These are phyloP conservation scores for Calliscelio sp. DNA, from an alignment of 2,888 invertebrate species.

Conservation along the genomic window DNA sequence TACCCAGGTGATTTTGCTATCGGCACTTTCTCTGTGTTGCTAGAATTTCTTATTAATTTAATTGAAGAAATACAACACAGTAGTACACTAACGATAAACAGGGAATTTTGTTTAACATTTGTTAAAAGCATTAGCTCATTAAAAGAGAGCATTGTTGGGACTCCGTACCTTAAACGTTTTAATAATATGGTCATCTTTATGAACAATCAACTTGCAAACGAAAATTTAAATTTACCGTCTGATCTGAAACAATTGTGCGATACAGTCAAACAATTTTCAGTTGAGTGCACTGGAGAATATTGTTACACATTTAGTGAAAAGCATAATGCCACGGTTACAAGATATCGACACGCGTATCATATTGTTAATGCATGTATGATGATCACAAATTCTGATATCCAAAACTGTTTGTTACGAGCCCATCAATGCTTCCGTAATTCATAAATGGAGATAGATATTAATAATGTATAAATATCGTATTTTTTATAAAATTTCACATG, in stretches of 20 bases:
- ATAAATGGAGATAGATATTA: no score
- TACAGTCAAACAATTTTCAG: constrained; percentile 25
- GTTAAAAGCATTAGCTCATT: not conserved
- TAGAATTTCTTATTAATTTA: constrained; percentile 74
- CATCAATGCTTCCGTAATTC: constrained; percentile 31
- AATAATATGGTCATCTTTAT: constrained; percentile 3
- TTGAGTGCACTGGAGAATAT: not conserved
- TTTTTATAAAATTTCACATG: no score
- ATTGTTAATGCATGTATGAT: constrained; percentile 55
- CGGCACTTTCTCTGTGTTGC: constrained; percentile 76
- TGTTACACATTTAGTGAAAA: constrained; percentile 27
- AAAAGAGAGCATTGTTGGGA: constrained; percentile 28
- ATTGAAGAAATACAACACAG: constrained; percentile 2
- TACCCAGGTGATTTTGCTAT: constrained; percentile 74
- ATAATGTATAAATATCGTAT: no score
- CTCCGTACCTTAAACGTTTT: constrained; percentile 21
- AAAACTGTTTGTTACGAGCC: constrained; percentile 45
- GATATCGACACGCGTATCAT: constrained; percentile 35
- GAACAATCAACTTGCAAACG: constrained; percentile 3
- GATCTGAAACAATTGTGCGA: constrained; percentile 4
- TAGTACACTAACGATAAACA: not conserved
- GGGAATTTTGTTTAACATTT: constrained; percentile 17
- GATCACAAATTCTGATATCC: constrained; percentile 36
- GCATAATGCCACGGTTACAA: constrained; percentile 25
- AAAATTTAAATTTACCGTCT: not conserved